Conservation (phyloP, 2,888 invertebrate genomes). For the Leptodirus hochenwartii region DNA sequence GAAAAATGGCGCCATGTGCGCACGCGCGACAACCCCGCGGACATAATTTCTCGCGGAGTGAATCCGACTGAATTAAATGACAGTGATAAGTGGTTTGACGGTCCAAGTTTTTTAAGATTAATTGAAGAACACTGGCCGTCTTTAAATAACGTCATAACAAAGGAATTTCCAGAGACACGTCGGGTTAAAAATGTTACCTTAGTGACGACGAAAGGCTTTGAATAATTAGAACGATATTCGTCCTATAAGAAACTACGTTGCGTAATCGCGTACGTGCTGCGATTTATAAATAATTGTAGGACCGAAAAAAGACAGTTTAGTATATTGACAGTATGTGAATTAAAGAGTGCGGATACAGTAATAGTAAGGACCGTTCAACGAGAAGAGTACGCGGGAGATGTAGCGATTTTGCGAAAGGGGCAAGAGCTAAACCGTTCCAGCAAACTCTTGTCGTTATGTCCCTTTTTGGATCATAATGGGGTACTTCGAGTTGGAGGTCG, state of each 20-base stretch:
- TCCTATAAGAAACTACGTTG: no score
- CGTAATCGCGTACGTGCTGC: no score
- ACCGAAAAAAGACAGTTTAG: background rate
- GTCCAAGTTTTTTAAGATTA: no score
- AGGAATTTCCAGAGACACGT: no score
- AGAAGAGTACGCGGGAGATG: slow-evolving; percentile 2
- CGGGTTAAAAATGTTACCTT: no score
- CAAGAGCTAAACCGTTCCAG: slow-evolving; percentile 8
- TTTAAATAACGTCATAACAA: no score
- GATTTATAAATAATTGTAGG: no score
- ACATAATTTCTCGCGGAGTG: slow-evolving; percentile 5
- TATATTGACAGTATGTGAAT: slow-evolving; percentile 4
- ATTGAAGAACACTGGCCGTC: no score
- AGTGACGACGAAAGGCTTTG: no score
- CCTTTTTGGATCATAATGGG: slow-evolving; percentile 13
- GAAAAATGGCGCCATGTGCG: slow-evolving; percentile 7
- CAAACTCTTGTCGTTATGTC: slow-evolving; percentile 12
- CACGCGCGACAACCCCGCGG: slow-evolving; percentile 5
- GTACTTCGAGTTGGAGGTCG: slow-evolving; percentile 17
- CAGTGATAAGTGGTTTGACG: background rate
- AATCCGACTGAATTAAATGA: background rate
- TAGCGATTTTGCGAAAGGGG: slow-evolving; percentile 6
- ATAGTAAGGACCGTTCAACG: slow-evolving; percentile 4
- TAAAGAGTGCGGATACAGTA: background rate
- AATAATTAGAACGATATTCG: no score